Conservation (phyloP, 2,888 invertebrate species). For the Achlya flavicornis region DNA sequence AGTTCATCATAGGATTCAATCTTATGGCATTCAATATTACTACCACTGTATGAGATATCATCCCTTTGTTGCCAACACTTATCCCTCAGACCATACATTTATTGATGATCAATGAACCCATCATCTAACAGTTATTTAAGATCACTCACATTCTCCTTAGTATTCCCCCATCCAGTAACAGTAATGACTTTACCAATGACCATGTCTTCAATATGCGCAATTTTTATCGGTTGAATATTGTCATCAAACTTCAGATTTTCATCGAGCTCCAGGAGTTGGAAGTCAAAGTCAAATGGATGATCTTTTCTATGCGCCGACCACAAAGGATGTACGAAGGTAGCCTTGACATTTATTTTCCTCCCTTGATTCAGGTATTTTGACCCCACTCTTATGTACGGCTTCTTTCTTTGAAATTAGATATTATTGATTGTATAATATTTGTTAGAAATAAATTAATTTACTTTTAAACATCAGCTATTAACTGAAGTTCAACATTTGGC, state of each 20-base stretch:
- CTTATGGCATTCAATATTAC: no score
- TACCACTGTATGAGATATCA: no score
- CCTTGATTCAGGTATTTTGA: conserved; percentile 70
- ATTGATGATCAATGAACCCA: not conserved
- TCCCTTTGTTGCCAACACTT: no score
- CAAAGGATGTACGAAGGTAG: conserved; percentile 56
- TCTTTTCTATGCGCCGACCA: conserved; percentile 63
- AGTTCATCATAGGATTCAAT: no score
- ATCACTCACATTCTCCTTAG: conserved; percentile 71
- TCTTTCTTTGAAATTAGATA: conserved; percentile 52
- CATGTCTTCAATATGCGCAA: conserved; percentile 74
- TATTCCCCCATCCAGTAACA: conserved; percentile 78
- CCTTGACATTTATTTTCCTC: conserved; percentile 46
- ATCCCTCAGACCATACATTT: no score
- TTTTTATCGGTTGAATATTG: conserved; percentile 63
- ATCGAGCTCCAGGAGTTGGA: conserved; percentile 63
- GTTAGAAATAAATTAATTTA: not conserved
- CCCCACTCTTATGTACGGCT: conserved; percentile 65
- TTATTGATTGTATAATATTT: not conserved
- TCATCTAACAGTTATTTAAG: not conserved
- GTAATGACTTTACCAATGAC: conserved; percentile 68
- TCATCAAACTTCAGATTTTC: conserved; percentile 60
- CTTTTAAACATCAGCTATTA: no score
- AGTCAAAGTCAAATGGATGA: conserved; percentile 75
- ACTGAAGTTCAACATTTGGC: no score